phyloP scores from a whole-genome alignment of 2,797 vertebrate genomes.

The Denticeps clupeoides region DNA sequence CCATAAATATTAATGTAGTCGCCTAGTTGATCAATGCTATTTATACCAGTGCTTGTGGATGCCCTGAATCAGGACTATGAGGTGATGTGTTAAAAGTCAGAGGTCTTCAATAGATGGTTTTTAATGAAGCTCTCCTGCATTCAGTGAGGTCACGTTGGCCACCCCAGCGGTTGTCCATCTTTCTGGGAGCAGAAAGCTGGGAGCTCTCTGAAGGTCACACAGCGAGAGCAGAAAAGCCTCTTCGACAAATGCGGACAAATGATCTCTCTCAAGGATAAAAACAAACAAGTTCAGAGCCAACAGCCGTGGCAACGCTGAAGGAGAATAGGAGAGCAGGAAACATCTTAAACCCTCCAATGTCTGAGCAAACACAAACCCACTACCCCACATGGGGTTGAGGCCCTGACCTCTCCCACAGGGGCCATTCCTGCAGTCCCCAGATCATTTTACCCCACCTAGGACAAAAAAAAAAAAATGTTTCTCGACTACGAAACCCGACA shows the following conservation, averaged over 20 bases:
- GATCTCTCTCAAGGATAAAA: slow-evolving; percentile 7
- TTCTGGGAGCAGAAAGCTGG: slow-evolving; percentile 21
- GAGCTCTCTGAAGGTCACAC: slow-evolving; percentile 19
- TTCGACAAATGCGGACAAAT: slow-evolving; percentile 9
- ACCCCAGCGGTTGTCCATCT: slow-evolving; percentile 42
- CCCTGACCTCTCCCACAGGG: slow-evolving; percentile 21
- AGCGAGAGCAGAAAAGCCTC: slow-evolving; percentile 10
- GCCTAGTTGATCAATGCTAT: not conserved
- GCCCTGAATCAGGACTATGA: slow-evolving; percentile 21
- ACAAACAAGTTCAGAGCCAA: slow-evolving; percentile 14
- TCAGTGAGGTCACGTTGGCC: slow-evolving; percentile 40
- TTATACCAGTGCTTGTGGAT: not conserved
- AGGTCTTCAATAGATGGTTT: slow-evolving; percentile 53
- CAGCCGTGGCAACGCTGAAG: not conserved
- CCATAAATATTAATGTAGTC: not conserved
- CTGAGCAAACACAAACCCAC: slow-evolving; percentile 10
- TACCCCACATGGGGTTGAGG: slow-evolving; percentile 6
- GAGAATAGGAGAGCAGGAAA: not conserved
- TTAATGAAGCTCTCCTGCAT: slow-evolving; percentile 48
- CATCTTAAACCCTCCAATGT: not conserved
- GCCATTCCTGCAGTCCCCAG: slow-evolving; percentile 4
- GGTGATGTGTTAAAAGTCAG: slow-evolving; percentile 44
- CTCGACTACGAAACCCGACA: slow-evolving; percentile 16
- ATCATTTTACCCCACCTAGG: slow-evolving; percentile 14
- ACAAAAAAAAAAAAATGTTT: not conserved